Percentiles rank a stretch among this genome's conserved stretches.
These are phyloP conservation scores for Gymnoscopelus braueri DNA, from an alignment of 2,797 vertebrate species.

Conservation along the genomic window DNA sequence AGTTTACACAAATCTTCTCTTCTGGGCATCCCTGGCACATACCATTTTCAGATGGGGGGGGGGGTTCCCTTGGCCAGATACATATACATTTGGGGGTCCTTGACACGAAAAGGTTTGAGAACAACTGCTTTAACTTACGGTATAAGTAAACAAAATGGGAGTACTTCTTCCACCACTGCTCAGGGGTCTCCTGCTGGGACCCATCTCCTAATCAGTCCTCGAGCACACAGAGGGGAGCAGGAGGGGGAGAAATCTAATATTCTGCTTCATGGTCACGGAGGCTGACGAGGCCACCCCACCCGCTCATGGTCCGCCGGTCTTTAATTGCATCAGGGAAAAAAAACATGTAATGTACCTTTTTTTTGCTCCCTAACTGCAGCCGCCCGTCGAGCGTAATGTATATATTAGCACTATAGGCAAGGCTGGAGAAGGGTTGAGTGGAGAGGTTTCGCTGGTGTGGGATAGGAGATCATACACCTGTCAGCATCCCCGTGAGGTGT, in stretches of 20 bases:
- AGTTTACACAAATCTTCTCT: no score
- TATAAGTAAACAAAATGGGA: no score
- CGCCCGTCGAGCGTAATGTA: conserved; percentile 66
- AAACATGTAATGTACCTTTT: conserved; percentile 68
- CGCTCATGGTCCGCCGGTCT: conserved; percentile 64
- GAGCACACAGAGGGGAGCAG: conserved; percentile 46
- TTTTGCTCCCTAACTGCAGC: conserved; percentile 51
- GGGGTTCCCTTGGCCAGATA: no score
- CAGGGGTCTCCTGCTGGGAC: conserved; percentile 44
- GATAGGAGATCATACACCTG: conserved; percentile 49
- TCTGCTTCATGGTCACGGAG: conserved; percentile 68
- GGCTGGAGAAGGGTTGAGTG: conserved; percentile 25
- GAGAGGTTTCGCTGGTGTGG: no score
- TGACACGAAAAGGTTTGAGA: no score
- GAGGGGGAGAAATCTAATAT: conserved; percentile 70
- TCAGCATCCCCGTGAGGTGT: conserved; percentile 49
- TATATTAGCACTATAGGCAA: conserved; percentile 69
- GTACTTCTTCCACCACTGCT: not conserved
- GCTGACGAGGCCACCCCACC: conserved; percentile 49
- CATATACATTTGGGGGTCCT: no score
- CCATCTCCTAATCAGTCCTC: conserved; percentile 57
- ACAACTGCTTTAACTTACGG: no score
- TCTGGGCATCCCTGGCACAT: no score
- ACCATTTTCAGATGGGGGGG: no score
- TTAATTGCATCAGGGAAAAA: conserved; percentile 75